Evolutionary conservation across 2,797 vertebrate species (phyloP), one percentile per base, ranked within the genome.

Genomic region (Manis crassicaudata): DNA sequence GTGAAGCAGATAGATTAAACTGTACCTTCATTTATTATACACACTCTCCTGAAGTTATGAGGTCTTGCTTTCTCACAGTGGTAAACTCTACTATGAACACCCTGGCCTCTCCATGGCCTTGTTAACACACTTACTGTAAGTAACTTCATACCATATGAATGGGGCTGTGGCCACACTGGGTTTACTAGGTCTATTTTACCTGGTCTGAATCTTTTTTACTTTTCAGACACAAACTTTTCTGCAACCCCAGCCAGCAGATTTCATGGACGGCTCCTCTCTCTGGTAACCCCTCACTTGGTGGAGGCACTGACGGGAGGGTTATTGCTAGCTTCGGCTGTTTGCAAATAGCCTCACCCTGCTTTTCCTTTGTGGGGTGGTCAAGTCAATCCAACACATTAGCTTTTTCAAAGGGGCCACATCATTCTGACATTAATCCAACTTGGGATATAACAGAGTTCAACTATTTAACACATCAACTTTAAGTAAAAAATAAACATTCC

Each of bases 131-230:
- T 65, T 32, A 58, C 37, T 32, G 35, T 5, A 60, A 52, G 60
- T 40, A 75, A 50, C 75, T 27, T 79, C 56, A 82, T 0, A 46
- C 5, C 37, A 1, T 8, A 60, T 91, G 79, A 93, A 96, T 32
- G 27, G 27, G 63, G 52, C 91, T 93, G 88, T 97, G 94, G 94
- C 56, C 35, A 11, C n/a, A 40, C 25, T 40, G 29, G 72, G 87
- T 81, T 81, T 60, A 94, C 83, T 65, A 62, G 80, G 56, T 88
- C 70, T 94, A 35, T 79, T 56, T 95, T 29, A 88, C 90, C 90
- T 86, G 84, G 43, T 46, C 62, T 97, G 88, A 97, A 86, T 82
- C 68, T 29, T 87, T 81, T 89, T 97, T 92, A 85, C 83, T 90
- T 96, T 96, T 90, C 89, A 93, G 87, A 68, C 14, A 65, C 56